Conservation (phyloP, 2,113 vertebrate genomes). For the Indicator maculatus region DNA sequence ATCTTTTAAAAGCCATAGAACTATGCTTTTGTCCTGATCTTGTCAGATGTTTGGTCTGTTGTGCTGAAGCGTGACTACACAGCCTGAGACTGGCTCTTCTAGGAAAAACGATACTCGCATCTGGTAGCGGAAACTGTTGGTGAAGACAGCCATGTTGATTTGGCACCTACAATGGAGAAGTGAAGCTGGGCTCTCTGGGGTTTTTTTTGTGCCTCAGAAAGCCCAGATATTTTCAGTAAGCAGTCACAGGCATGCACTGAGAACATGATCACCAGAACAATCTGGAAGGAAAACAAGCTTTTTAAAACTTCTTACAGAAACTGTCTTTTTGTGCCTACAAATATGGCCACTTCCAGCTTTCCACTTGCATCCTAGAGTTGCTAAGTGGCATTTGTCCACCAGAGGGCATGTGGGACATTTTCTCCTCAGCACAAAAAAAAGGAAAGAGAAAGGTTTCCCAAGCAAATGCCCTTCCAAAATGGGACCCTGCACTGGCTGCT, state of each 20-base stretch:
- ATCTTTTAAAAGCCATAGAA: neutral
- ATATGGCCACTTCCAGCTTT: conserved; percentile 41
- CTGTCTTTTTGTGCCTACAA: neutral
- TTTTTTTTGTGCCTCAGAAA: neutral
- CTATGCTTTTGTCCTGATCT: neutral
- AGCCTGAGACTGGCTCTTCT: neutral
- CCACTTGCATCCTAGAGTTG: conserved; percentile 2
- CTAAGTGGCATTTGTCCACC: conserved; percentile 57
- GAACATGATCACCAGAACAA: neutral
- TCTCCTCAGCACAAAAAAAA: neutral
- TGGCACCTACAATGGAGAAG: neutral
- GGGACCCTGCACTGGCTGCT: neutral
- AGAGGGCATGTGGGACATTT: conserved; percentile 69
- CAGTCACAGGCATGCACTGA: neutral
- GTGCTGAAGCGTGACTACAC: neutral
- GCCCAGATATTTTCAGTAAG: neutral
- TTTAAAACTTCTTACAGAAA: neutral
- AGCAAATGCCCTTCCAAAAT: neutral
- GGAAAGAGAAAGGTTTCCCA: neutral
- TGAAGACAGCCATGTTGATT: neutral
- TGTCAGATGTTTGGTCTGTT: neutral
- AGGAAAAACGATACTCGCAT: neutral
- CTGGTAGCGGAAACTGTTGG: neutral
- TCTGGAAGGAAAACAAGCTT: neutral
- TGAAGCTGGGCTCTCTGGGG: neutral